phyloP scores from a whole-genome alignment of 2,797 vertebrate species.

The Mormyrus hasselquistii region DNA sequence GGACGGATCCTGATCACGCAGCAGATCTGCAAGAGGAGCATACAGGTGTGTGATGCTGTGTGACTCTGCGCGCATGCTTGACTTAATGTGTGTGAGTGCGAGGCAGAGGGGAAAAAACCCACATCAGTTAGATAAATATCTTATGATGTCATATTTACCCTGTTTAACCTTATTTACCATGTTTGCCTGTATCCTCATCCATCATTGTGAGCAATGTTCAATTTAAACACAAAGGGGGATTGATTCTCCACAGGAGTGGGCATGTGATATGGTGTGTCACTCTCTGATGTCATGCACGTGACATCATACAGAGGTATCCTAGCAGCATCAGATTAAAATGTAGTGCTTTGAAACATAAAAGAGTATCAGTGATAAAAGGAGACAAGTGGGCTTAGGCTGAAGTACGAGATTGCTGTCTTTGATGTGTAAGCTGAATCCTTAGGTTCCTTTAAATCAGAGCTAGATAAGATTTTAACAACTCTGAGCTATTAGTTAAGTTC shows the following conservation, averaged over 20 bases:
- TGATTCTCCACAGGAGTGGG: neutral
- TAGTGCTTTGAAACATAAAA: neutral
- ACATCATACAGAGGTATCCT: neutral
- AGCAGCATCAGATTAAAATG: neutral
- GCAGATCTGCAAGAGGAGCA: constrained; percentile 87
- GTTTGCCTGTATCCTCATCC: neutral
- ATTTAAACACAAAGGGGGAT: neutral
- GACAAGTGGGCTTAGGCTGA: neutral
- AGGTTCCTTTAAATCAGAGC: too few relatives aligned
- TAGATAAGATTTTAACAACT: too few relatives aligned
- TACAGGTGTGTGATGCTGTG: constrained; percentile 75
- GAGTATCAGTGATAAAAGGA: neutral
- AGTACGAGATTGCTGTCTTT: neutral
- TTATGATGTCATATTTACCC: neutral
- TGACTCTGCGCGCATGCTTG: neutral
- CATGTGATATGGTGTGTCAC: neutral
- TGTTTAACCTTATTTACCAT: neutral
- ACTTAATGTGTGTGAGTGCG: neutral
- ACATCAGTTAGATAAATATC: neutral
- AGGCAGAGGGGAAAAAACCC: neutral
- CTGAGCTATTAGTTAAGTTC: too few relatives aligned
- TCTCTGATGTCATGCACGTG: neutral
- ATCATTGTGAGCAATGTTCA: neutral
- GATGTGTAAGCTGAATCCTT: neutral
- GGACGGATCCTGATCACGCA: constrained; percentile 85